Conservation (phyloP, 1,140 invertebrate species). For the Drosophila fuyamai region DNA sequence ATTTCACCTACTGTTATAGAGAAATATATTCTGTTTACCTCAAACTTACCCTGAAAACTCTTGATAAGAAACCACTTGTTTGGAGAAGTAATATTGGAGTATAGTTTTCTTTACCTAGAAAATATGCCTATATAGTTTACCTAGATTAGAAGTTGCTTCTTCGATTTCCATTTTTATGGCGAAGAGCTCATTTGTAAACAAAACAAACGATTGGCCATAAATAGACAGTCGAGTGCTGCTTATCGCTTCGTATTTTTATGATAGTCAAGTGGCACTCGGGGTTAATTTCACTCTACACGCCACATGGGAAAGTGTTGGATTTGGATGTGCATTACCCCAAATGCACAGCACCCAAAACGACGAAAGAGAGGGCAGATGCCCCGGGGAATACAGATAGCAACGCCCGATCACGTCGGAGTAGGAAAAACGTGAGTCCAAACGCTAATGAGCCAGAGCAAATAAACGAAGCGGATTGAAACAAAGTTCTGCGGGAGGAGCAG, state of each 20-base stretch:
- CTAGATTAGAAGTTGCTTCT: slow-evolving; percentile 24
- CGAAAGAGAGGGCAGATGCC: neutral
- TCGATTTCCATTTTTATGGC: slow-evolving; percentile 31
- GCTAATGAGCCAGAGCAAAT: slow-evolving; percentile 65
- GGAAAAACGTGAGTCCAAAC: slow-evolving; percentile 64
- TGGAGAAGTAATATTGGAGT: neutral
- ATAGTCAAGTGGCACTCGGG: slow-evolving; percentile 36
- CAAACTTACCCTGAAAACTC: neutral
- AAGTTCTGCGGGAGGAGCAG: slow-evolving; percentile 28
- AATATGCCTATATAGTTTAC: slow-evolving; percentile 5
- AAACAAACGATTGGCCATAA: slow-evolving; percentile 45
- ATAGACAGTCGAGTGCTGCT: slow-evolving; percentile 45
- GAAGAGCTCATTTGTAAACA: slow-evolving; percentile 33
- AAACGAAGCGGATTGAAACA: slow-evolving; percentile 46
- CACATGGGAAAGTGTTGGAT: slow-evolving; percentile 25
- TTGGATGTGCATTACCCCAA: slow-evolving; percentile 23
- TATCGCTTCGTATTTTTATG: slow-evolving; percentile 41
- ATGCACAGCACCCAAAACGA: slow-evolving; percentile 37
- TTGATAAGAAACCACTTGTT: neutral
- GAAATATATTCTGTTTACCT: neutral
- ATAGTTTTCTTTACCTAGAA: slow-evolving; percentile 7
- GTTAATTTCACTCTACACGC: slow-evolving; percentile 14
- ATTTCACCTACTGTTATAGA: neutral
- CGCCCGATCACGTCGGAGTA: slow-evolving; percentile 26
- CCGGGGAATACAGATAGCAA: slow-evolving; percentile 3